These are phyloP conservation scores for Dryobotodes eremita DNA, from an alignment of 2,888 invertebrate genomes.

Conservation along the genomic window DNA sequence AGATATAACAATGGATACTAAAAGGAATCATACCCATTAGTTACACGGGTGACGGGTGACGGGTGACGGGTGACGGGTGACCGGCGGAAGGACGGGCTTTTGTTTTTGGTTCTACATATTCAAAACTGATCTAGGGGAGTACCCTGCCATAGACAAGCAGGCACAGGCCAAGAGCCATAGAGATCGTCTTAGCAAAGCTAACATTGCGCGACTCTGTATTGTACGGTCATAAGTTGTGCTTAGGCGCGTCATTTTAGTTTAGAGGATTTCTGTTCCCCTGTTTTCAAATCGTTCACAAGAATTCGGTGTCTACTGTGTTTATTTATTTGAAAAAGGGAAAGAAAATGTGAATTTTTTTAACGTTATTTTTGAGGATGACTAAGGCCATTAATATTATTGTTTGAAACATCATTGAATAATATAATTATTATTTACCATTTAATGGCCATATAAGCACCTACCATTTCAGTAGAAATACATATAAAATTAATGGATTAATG, in stretches of 20 bases:
- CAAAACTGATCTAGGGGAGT: neutral
- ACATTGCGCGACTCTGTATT: neutral
- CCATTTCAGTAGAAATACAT: constrained; percentile 5
- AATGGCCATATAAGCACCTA: neutral
- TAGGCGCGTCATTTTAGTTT: neutral
- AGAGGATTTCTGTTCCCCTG: neutral
- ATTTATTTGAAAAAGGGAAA: neutral
- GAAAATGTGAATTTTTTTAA: neutral
- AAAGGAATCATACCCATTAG: neutral
- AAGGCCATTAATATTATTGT: neutral
- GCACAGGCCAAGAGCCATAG: neutral
- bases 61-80: neutral
- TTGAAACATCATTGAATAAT: neutral
- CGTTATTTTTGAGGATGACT: neutral
- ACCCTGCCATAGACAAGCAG: neutral
- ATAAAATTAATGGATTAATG: neutral
- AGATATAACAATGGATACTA: neutral
- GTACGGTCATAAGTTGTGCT: neutral
- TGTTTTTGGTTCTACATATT: constrained; percentile 3
- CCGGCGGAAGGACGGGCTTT: neutral
- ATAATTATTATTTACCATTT: neutral
- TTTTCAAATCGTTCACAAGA: neutral
- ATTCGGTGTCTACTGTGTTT: neutral
- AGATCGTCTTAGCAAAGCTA: neutral
- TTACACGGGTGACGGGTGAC: neutral